Base-by-base conservation (phyloP, 30 jellyfish, hydroid and myxozoan species). In the Hydractinia symbiolongicarpus region DNA sequence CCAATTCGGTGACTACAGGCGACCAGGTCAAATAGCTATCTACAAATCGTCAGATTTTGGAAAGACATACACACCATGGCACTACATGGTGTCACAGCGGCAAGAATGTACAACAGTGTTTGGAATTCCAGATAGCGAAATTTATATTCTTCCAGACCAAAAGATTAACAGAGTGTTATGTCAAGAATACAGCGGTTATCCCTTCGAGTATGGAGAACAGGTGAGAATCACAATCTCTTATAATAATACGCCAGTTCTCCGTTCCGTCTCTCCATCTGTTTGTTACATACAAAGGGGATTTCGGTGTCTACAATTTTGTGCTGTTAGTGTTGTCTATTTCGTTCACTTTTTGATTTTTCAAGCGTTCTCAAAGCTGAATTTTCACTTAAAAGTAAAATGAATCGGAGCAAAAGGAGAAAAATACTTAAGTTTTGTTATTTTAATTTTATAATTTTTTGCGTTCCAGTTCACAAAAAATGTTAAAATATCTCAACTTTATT, bases 191-290 rank as follows among this genome's bases (percentile, higher is more conserved):
- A 69, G 81, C 11, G 67, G 86, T 5, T 81, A 80, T 60, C 93
- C 95, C 10, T 70, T 87, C 86, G 98, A 93, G 49, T 93, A 49
- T 66, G 93, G 87, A 13, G 98, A 93, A 78, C 86, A 62, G 90
- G 98, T 93, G 50, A 7, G 16, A 58, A 13, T 64, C 19, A 0
- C 19, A 4, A 6, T 64, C 40, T 64, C 0, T 30, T 30, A 30
- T 30, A 30, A 30, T 30, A 30, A 30, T 30, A 30, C 44, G 44
- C 44, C 44, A 30, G 44, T 30, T 30, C 44, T 2, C 44, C 44
- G n/a, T n/a, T n/a, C n/a, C n/a, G 44, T 30, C 1, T 30, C 2
- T 30, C 44, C 2, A 2, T 30, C 44, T 30, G 44, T 30, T 0
- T 30, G 44, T 30, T 30, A 30, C 44, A 30, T 30, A 2, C 44